A percentile compares a stretch with the other conserved stretches of the same genome.
Evolutionary conservation across 2,888 invertebrate species (phyloP).

Genomic region (Isoperla grammatica): DNA sequence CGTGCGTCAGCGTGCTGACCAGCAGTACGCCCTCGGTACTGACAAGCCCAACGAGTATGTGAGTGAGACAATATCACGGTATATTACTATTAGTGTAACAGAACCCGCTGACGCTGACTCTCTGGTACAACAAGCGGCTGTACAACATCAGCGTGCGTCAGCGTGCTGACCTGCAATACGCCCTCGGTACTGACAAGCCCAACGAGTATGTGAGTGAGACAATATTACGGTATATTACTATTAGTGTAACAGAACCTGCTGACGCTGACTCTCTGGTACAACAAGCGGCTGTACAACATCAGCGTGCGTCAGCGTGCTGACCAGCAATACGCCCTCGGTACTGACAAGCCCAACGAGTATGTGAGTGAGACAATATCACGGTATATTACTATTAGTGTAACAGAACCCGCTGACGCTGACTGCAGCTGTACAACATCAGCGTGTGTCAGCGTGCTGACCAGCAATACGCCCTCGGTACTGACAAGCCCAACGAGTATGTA

Average conservation of each 20-base stretch:
- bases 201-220: conserved; percentile 41
- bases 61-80: no score
- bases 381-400: no score
- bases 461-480: conserved; percentile 42
- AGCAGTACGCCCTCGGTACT: conserved; percentile 42
- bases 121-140: conserved; percentile 42
- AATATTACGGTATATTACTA: no score
- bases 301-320: conserved; percentile 42
- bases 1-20: conserved; percentile 42
- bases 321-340: conserved; percentile 42
- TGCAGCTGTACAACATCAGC: conserved; percentile 42
- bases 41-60: conserved; percentile 42
- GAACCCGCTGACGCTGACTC: conserved; percentile 43
- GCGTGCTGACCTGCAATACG: conserved; percentile 42
- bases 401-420: conserved; percentile 44
- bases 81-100: no score
- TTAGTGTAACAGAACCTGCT: conserved; percentile 44
- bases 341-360: conserved; percentile 41
- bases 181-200: conserved; percentile 42
- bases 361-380: no score
- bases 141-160: conserved; percentile 44
- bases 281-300: conserved; percentile 43
- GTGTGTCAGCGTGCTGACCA: conserved; percentile 42
- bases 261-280: conserved; percentile 43
- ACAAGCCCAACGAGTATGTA: conserved; percentile 42